Percentiles rank a stretch among this genome's conserved stretches.
phyloP scores from a whole-genome alignment of 2,888 invertebrate species.

The Seira musarum region DNA sequence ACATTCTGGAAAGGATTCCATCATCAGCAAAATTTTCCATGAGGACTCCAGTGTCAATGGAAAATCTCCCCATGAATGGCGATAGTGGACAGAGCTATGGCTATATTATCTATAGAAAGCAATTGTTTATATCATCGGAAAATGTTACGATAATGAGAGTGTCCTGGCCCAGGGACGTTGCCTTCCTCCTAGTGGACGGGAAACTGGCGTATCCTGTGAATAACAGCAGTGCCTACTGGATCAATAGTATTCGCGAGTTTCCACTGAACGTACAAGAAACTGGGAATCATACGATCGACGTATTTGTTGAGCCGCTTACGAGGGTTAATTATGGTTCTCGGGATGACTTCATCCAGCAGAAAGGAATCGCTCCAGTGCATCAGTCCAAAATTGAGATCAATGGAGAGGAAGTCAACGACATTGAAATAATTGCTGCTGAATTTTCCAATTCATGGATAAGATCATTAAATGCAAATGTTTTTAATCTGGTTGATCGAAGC shows the following conservation, averaged over 20 bases:
- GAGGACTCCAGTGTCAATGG: constrained; percentile 69
- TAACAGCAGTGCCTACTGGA: too few relatives aligned
- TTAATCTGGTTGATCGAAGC: too few relatives aligned
- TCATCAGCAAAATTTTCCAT: constrained; percentile 37
- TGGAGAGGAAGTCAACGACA: constrained; percentile 72
- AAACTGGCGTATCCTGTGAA: too few relatives aligned
- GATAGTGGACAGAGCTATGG: constrained; percentile 76
- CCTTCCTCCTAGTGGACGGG: too few relatives aligned
- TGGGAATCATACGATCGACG: constrained; percentile 69
- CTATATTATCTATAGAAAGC: constrained; percentile 75
- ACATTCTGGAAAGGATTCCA: constrained; percentile 70
- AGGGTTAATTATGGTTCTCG: constrained; percentile 73
- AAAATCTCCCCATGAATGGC: constrained; percentile 69
- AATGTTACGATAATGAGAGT: too few relatives aligned
- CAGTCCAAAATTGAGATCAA: constrained; percentile 73
- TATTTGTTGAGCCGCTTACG: constrained; percentile 75
- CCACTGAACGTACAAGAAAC: constrained; percentile 26
- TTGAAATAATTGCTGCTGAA: constrained; percentile 75
- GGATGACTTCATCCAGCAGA: constrained; percentile 72
- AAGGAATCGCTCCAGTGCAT: constrained; percentile 73
- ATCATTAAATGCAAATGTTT: too few relatives aligned
- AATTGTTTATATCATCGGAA: too few relatives aligned
- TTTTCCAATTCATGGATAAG: constrained; percentile 75
- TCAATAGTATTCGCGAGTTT: constrained; percentile 57
- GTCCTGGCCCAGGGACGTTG: too few relatives aligned